Evolutionary conservation across 1,140 invertebrate species (phyloP).

Genomic region (Drosophila micromelanica): DNA sequence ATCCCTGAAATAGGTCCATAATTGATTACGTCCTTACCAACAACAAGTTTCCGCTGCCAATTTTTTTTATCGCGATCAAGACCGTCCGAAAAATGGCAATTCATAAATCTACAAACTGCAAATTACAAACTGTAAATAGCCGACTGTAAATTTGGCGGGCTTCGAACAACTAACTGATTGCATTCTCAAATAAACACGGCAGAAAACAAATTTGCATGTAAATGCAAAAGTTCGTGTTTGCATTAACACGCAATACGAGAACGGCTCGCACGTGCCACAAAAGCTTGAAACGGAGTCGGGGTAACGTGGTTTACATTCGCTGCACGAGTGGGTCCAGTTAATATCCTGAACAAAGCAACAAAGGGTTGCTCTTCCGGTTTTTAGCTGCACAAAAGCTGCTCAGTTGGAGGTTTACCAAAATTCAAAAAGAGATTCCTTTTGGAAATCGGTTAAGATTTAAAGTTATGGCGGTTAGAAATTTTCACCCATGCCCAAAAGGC

Average conservation of each 20-base stretch:
- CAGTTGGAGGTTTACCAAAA: slow-evolving; percentile 16
- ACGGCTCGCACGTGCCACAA: neutral
- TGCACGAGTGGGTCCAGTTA: neutral
- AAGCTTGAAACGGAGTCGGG: too few species aligned
- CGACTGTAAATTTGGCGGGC: neutral
- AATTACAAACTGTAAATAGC: neutral
- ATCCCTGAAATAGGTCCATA: neutral
- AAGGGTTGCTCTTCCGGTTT: too few species aligned
- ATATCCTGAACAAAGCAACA: neutral
- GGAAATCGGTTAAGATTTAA: too few species aligned
- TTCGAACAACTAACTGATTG: slow-evolving; percentile 8
- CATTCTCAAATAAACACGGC: slow-evolving; percentile 1
- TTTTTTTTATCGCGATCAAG: too few species aligned
- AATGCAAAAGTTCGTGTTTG: slow-evolving; percentile 6
- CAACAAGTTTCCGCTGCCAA: neutral
- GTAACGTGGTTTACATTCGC: too few species aligned
- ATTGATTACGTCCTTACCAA: neutral
- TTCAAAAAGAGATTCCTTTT: too few species aligned
- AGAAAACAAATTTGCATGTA: slow-evolving; percentile 21
- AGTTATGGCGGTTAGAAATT: too few species aligned
- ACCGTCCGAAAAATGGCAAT: neutral
- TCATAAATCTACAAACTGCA: slow-evolving; percentile 14
- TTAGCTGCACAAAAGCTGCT: neutral
- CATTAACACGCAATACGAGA: neutral
- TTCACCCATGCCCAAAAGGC: too few species aligned